Evolutionary conservation across 2,888 invertebrate species (phyloP).

Genomic region (Endomychus coccineus): DNA sequence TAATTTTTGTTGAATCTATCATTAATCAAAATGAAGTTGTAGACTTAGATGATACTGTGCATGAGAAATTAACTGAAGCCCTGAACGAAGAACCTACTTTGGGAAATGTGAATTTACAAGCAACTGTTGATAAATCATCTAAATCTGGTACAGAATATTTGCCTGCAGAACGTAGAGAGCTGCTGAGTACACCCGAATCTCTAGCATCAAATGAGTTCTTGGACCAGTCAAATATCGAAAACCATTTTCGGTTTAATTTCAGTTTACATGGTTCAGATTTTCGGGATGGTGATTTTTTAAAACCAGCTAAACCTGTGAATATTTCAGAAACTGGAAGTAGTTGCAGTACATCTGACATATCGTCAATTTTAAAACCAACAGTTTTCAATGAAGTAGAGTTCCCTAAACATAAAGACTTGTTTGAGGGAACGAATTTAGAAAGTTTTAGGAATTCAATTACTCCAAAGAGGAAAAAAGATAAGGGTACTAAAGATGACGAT

Average conservation of each 20-base stretch:
- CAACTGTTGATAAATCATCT: not conserved
- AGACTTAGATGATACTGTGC: conserved; percentile 27
- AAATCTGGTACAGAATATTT: not conserved
- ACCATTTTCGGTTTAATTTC: conserved; percentile 31
- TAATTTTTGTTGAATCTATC: conserved; percentile 32
- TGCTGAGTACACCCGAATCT: conserved; percentile 20
- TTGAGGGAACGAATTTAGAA: conserved; percentile 33
- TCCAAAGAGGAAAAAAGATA: conserved; percentile 20
- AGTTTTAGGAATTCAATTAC: conserved; percentile 35
- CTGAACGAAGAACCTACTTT: no score
- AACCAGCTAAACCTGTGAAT: conserved; percentile 27
- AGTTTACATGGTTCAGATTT: conserved; percentile 34
- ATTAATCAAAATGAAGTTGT: conserved; percentile 28
- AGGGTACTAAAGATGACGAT: conserved; percentile 5
- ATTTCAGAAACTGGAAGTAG: conserved; percentile 36
- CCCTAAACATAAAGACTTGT: conserved; percentile 32
- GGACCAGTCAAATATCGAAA: conserved; percentile 22
- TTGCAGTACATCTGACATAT: conserved; percentile 26
- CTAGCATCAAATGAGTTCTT: conserved; percentile 32
- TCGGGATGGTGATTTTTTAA: conserved; percentile 25
- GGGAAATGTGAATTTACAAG: no score
- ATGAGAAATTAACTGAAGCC: no score
- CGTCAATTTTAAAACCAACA: conserved; percentile 28
- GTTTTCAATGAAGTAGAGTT: conserved; percentile 38
- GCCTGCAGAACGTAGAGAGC: conserved; percentile 16